Base-by-base conservation (phyloP, 2,888 invertebrate species). In the Antitype chi region DNA sequence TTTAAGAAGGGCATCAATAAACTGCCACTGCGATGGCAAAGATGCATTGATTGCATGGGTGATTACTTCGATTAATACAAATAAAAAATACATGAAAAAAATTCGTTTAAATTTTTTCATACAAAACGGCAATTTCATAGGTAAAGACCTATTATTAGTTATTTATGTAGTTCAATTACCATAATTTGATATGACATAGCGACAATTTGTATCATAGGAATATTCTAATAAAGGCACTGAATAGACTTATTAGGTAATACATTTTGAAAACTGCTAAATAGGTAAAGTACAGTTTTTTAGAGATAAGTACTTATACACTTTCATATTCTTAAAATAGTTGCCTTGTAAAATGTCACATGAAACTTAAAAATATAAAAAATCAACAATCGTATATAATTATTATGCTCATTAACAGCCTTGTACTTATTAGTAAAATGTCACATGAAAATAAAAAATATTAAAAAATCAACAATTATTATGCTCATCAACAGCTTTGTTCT, bases 311-410 rank as follows among this genome's bases (percentile, higher is more conserved):
- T 73, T 73, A 66, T 73, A n/a, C 66, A 72, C 47, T 72, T 72
- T 49, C 49, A 49, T 49, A 49, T 49, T 49, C 49, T 49, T 70
- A 70, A 70, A 70, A 70, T 70, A 70, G 70, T 70, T 70, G 62
- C 70, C 70, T 49, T 49, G 49, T 49, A 49, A 49, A 49, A 49
- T 49, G 62, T 72, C 63, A 72, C 53, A 63, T 63, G 52, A 72
- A 72, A 72, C 38, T 63, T 43, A 72, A 64, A 72, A 72, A 64
- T 64, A 72, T 64, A 72, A 73, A 73, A 73, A 73, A 73, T 73
- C 73, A 73, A 73, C 73, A 60, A 60, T 60, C 28, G 59, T 59
- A 59, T 59, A 28, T 59, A 72, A 66, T 72, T 55, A 72, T 72
- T 72, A 72, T 72, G 64, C 43, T 72, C 60, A 60, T 60, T 32